Evolutionary conservation across 2,888 invertebrate genomes (phyloP).

Genomic region (Drosophila tanythrix): DNA sequence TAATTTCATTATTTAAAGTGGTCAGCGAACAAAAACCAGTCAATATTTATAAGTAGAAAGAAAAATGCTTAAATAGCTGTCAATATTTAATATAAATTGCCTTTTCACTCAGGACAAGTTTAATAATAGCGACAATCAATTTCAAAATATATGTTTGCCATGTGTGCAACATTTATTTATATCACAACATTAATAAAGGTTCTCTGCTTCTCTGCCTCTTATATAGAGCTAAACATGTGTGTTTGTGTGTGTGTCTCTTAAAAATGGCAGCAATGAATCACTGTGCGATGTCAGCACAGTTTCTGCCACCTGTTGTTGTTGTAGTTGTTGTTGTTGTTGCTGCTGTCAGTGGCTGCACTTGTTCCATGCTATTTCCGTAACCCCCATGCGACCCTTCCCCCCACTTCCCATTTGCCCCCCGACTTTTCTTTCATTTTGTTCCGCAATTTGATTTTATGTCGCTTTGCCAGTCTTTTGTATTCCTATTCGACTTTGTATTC

Average conservation of each 20-base stretch:
- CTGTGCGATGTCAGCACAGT: conserved; percentile 23
- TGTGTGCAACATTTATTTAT: conserved; percentile 1
- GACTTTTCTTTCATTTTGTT: conserved; percentile 47
- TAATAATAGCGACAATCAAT: background rate
- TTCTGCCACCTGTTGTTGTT: conserved; percentile 68
- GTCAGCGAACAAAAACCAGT: no score
- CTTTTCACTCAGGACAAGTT: background rate
- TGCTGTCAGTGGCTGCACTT: conserved; percentile 36
- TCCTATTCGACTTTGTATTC: conserved; percentile 10
- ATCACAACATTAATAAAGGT: background rate
- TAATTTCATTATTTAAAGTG: no score
- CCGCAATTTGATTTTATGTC: conserved; percentile 68
- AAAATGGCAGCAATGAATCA: conserved; percentile 18
- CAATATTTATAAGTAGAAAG: no score
- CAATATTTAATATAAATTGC: background rate
- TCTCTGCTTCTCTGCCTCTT: background rate
- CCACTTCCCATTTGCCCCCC: background rate
- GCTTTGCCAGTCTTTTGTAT: conserved; percentile 44
- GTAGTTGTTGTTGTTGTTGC: conserved; percentile 6
- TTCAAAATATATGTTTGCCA: background rate
- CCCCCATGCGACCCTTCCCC: conserved; percentile 1
- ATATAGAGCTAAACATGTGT: background rate
- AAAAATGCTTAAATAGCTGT: background rate
- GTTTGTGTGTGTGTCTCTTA: background rate
- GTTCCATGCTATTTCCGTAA: conserved; percentile 45